Evolutionary conservation across 2,888 invertebrate genomes (phyloP), one percentile per base, ranked within the genome.

Genomic region (Malthinus seriepunctatus): DNA sequence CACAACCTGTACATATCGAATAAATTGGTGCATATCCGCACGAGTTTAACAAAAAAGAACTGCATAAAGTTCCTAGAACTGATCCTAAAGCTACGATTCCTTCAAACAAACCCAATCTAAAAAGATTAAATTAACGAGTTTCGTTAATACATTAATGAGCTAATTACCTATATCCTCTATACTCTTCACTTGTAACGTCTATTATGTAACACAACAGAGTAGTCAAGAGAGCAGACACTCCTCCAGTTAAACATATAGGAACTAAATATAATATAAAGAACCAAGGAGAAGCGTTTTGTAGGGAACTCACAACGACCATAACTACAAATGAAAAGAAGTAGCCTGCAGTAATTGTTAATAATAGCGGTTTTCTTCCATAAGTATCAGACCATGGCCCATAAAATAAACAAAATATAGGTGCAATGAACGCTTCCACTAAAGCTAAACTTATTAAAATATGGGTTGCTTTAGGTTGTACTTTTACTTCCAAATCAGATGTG

Each of bases 301-400:
- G 56, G 4, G 60, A 34, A 34, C 60, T 47, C 4, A 56, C 15
- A 14, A 48, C 23, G 8, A 32, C 23, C 42, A 33, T 12, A 3
- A 52, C 32, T 39, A 56, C 6, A 33, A 31, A 48, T 7, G 60
- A 49, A 12, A 51, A 10, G 6, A 45, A n/a, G 32, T 14, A 39
- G 15, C 60, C 88, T 62, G 83, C 73, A 61, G 87, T 79, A 1
- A 88, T 84, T 66, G 85, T 79, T 1, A 90, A 73, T 32, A 63
- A 71, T 50, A 91, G 78, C 4, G 90, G 89, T 71, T 88, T 88
- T 44, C 91, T 82, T 31, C 93, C 92, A 78, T 88, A 84, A 62
- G 83, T 86, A 71, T 93, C 92, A 47, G 90, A 90, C 91, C 91
- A 93, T 0, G 90, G 88, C 8, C 91, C 93, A 63, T 91, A 74